Percentiles rank a stretch among this genome's conserved stretches.
phyloP scores from a whole-genome alignment of 2,888 invertebrate species.

The Sepioteuthis lessoniana region DNA sequence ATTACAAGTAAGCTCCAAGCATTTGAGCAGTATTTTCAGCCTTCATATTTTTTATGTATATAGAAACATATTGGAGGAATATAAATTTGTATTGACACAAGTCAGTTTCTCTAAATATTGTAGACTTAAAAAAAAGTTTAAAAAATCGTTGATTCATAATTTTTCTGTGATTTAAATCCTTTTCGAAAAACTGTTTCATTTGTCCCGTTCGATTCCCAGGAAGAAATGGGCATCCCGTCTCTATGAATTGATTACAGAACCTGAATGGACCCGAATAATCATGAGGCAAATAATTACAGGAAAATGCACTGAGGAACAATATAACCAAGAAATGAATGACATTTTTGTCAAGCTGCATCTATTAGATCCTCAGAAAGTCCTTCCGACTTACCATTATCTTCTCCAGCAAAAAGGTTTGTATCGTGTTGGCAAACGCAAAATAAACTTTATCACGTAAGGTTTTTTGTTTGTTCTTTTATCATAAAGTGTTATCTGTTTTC shows the following conservation, averaged over 20 bases:
- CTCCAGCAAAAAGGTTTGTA: conserved; percentile 67
- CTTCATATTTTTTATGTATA: too few relatives aligned
- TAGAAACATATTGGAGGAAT: too few relatives aligned
- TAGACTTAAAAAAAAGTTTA: background rate
- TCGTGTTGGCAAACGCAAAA: background rate
- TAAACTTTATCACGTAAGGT: too few relatives aligned
- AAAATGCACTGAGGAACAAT: conserved; percentile 63
- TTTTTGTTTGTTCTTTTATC: too few relatives aligned
- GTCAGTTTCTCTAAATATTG: too few relatives aligned
- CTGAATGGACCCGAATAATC: conserved; percentile 65
- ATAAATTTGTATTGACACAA: too few relatives aligned
- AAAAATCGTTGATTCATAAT: background rate
- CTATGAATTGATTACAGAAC: conserved; percentile 63
- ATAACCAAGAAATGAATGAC: conserved; percentile 71
- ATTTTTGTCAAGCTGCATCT: conserved; percentile 72
- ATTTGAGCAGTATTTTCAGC: too few relatives aligned
- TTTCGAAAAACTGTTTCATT: background rate
- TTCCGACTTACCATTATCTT: conserved; percentile 69
- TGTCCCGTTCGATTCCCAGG: background rate
- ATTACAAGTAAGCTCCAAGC: too few relatives aligned
- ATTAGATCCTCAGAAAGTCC: conserved; percentile 71
- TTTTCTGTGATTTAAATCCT: background rate
- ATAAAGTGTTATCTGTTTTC: too few relatives aligned
- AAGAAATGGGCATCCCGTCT: conserved; percentile 68
- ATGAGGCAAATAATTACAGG: conserved; percentile 66